These are phyloP conservation scores for Pangasius sanitwongsei DNA, from an alignment of 2,797 vertebrate species.

Conservation along the genomic window DNA sequence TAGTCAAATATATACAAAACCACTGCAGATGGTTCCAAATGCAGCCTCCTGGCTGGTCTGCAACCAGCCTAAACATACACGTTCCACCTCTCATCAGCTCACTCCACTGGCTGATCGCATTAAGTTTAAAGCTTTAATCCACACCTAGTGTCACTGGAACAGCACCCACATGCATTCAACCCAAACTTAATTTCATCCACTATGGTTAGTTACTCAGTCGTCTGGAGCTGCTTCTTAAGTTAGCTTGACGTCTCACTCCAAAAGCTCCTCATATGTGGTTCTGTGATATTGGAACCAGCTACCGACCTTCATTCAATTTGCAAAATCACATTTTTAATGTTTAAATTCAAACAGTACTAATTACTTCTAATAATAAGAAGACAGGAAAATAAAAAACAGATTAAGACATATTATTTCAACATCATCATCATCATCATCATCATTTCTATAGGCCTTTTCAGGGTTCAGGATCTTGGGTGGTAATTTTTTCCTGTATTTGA, in stretches of 20 bases:
- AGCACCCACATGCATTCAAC: constrained; percentile 3
- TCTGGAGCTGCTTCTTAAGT: background rate
- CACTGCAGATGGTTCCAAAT: background rate
- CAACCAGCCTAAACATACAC: background rate
- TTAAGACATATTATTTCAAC: background rate
- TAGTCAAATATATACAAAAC: background rate
- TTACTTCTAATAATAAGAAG: background rate
- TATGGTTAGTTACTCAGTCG: background rate
- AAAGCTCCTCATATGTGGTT: background rate
- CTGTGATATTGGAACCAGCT: background rate
- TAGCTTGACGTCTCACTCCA: background rate
- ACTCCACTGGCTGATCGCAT: background rate
- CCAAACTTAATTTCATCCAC: constrained; percentile 7
- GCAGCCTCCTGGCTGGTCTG: background rate
- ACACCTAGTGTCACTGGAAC: background rate
- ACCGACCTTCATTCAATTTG: background rate
- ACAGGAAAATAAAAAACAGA: background rate
- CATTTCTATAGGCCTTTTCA: background rate
- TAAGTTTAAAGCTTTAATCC: constrained; percentile 8
- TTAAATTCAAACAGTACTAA: background rate
- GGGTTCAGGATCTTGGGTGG: background rate
- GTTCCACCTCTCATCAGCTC: constrained; percentile 4
- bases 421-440: background rate
- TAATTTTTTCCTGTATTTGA: background rate
- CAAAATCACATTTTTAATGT: background rate